phyloP scores from a whole-genome alignment of 2,797 vertebrate genomes.

The Gymnocypris eckloni region DNA sequence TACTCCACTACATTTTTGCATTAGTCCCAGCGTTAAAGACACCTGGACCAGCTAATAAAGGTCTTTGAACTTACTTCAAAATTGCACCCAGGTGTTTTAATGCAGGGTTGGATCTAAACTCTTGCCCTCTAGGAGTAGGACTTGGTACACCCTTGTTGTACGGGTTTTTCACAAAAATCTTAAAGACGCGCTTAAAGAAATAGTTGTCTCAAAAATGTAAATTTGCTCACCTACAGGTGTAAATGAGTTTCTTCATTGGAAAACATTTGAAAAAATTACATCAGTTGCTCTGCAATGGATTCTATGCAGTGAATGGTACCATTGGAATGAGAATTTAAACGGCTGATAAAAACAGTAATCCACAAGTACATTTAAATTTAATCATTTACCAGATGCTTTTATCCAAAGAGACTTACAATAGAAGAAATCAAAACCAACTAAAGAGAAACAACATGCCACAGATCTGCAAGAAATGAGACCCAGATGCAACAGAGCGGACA shows the following conservation, averaged over 20 bases:
- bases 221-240: not conserved
- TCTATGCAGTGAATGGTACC: not conserved
- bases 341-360: not conserved
- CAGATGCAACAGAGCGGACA: no score
- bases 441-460: no score
- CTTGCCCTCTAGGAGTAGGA: not conserved
- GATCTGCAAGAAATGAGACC: no score
- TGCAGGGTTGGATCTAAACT: not conserved
- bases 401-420: no score
- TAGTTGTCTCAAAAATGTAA: not conserved
- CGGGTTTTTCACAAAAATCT: not conserved
- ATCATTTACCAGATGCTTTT: no score
- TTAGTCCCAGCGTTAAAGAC: not conserved
- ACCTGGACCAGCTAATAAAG: not conserved
- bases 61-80: not conserved
- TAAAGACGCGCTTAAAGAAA: not conserved
- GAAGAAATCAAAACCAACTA: no score
- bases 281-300: not conserved
- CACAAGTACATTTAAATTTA: not conserved
- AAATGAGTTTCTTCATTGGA: not conserved
- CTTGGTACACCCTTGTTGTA: not conserved
- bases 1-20: not conserved
- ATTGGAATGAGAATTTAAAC: not conserved
- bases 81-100: slow-evolving; percentile 14
- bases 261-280: not conserved